Base-by-base conservation (phyloP, 30 jellyfish, hydroid and myxozoan genomes). In the Mastigias papua region DNA sequence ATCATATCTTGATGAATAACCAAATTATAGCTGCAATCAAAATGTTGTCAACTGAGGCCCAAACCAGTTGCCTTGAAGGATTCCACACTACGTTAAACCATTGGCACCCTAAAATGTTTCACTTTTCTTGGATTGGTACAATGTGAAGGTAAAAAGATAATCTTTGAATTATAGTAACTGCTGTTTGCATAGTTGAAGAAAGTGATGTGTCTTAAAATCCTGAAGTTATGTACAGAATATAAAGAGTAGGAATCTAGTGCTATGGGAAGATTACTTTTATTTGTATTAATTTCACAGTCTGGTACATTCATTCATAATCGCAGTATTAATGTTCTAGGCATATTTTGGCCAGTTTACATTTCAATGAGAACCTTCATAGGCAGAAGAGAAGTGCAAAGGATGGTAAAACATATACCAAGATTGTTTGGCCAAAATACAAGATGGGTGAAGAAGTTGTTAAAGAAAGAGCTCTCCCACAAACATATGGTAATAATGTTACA, bases 401-500 rank as follows among this genome's bases (percentile, higher is more conserved):
- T 63, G 90, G 81, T 29, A 33, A 31, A 34, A 21, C 68, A 60
- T 64, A 80, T 20, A 22, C 50, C 46, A 32, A 66, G 22, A 78
- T 80, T 2, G 31, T 34, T 16, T 80, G 69, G 35, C 90, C 81
- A 80, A 80, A 62, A 65, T 80, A 49, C 69, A 80, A 80, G 27
- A 27, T 34, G 69, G 90, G 90, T 20, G 90, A 80, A 62, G 90
- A 80, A 64, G 80, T 63, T 15, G 90, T 80, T 23, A 67, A 65
- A 9, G 90, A 80, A 67, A 48, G 69, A 23, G 27, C 67, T 10
- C 4, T 51, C 23, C 25, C 67, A 10, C 67, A 16, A 51, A 51
- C 67, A 51, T 21, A 51, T 51, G 67, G 67, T 51, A 51, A 10
- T 13, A 37, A 37, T 51, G n/a, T n/a, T n/a, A n/a, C n/a, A n/a